Evolutionary conservation across 2,797 vertebrate genomes (phyloP).

Genomic region (Myotis pilosus): DNA sequence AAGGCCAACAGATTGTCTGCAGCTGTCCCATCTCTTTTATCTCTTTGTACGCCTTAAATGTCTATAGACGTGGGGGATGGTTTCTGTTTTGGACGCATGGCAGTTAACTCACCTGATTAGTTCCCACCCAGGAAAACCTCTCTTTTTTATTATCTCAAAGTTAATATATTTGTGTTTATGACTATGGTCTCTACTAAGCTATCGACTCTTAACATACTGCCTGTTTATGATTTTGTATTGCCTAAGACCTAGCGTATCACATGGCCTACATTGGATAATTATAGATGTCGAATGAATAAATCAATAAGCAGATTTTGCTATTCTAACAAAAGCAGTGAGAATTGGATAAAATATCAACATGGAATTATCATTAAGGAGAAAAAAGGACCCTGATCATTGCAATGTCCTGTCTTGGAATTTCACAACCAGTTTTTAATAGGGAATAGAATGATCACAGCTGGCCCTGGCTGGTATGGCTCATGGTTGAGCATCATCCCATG

Average conservation of each 20-base stretch:
- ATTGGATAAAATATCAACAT: not conserved
- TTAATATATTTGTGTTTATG: not conserved
- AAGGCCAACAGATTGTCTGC: not conserved
- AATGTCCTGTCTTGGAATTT: not conserved
- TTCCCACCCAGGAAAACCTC: not conserved
- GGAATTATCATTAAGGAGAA: not conserved
- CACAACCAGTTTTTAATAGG: not conserved
- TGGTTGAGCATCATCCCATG: too few species aligned
- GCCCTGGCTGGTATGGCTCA: too few species aligned
- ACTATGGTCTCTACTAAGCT: not conserved
- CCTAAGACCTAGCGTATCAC: not conserved
- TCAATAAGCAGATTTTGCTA: not conserved
- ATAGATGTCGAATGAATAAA: not conserved
- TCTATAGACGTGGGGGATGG: too few species aligned
- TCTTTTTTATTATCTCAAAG: not conserved
- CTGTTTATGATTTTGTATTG: not conserved
- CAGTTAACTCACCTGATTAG: not conserved
- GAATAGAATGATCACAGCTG: not conserved
- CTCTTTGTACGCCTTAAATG: not conserved
- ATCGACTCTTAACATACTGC: not conserved
- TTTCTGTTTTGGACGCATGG: too few species aligned
- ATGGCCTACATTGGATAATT: not conserved
- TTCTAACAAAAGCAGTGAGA: not conserved
- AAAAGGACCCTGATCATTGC: not conserved
- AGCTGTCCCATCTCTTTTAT: not conserved